Evolutionary conservation across 2,113 vertebrate genomes (phyloP).

Genomic region (Tautogolabrus adspersus): DNA sequence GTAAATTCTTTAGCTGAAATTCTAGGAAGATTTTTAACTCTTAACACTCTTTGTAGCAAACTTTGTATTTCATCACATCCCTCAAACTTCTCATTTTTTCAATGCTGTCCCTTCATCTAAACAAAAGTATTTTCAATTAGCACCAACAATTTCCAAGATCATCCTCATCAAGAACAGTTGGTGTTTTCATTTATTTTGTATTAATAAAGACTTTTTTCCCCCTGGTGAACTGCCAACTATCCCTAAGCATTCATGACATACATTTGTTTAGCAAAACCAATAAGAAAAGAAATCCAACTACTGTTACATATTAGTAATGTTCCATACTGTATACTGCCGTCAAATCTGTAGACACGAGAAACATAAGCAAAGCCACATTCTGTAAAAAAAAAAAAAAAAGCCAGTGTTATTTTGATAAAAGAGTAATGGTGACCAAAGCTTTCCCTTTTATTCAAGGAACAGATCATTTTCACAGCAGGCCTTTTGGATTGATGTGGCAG

Average conservation of each 20-base stretch:
- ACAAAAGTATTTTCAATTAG: neutral
- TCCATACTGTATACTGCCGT: too few relatives aligned
- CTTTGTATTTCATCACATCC: neutral
- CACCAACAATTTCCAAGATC: neutral
- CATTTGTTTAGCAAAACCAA: too few relatives aligned
- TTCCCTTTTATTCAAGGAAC: neutral
- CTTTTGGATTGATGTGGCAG: neutral
- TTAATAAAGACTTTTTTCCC: neutral
- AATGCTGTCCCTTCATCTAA: neutral
- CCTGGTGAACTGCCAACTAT: neutral
- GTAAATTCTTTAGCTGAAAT: neutral
- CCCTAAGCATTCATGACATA: too few relatives aligned
- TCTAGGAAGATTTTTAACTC: too few relatives aligned
- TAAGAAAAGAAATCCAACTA: too few relatives aligned
- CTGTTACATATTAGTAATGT: too few relatives aligned
- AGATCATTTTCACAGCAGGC: neutral
- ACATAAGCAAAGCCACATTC: too few relatives aligned
- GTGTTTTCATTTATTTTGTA: neutral
- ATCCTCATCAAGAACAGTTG: neutral
- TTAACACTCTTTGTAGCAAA: too few relatives aligned
- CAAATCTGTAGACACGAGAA: too few relatives aligned
- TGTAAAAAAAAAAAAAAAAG: too few relatives aligned
- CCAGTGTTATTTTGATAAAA: neutral
- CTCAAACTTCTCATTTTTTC: constrained; percentile 5
- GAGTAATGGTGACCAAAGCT: neutral